Evolutionary conservation across 2,113 vertebrate genomes (phyloP).

Genomic region (Sylvicapra grimmia): DNA sequence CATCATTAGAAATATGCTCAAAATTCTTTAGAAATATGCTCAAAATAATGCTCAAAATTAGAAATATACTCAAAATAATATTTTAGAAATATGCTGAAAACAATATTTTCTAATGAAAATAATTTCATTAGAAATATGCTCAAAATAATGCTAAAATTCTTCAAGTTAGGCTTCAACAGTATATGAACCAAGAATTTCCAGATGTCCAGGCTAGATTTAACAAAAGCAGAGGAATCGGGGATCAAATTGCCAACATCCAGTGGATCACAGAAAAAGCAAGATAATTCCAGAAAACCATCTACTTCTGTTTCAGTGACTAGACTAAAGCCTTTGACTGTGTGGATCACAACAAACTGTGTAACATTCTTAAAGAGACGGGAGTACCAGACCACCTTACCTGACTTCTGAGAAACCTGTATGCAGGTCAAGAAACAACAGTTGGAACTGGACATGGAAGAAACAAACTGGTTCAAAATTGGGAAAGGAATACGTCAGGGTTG

Average conservation of each 20-base stretch:
- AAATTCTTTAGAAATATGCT: neutral
- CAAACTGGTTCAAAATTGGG: neutral
- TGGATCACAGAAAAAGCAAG: neutral
- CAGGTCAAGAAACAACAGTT: neutral
- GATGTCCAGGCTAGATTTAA: neutral
- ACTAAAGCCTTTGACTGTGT: neutral
- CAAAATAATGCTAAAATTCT: neutral
- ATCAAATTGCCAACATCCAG: neutral
- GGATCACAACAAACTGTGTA: neutral
- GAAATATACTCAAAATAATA: too few relatives aligned
- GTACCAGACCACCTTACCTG: neutral
- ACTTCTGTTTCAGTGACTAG: neutral
- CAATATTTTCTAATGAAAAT: too few relatives aligned
- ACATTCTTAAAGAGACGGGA: neutral
- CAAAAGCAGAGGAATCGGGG: neutral
- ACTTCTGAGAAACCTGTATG: neutral
- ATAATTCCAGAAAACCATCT: neutral
- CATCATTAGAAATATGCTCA: neutral
- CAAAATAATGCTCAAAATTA: neutral
- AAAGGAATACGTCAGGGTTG: neutral
- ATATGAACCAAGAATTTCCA: neutral
- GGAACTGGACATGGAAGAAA: neutral
- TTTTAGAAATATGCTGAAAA: neutral
- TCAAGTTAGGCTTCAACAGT: neutral
- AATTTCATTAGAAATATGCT: neutral